Base-by-base conservation (phyloP, 2,113 vertebrate species). In the Rhegmatorhina hoffmannsi region DNA sequence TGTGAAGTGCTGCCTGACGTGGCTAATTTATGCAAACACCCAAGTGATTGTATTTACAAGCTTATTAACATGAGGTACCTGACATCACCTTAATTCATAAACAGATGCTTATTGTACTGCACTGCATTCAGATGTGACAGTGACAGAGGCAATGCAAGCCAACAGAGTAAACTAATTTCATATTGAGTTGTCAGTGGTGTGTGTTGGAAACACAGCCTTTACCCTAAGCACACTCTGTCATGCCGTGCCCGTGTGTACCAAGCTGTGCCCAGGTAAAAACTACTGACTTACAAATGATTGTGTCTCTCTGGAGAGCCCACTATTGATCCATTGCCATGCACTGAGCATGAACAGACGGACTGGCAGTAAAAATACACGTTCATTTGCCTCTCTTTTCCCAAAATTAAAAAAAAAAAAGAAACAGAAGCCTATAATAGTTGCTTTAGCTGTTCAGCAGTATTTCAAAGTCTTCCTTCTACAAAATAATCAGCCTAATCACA, bases 201-300 rank as follows among this genome's bases (percentile, higher is more conserved):
- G 28, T 40, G 17, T 6, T 60, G 50, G 56, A 70, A 88, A 60
- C 15, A 38, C 11, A 66, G n/a, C 14, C 33, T 34, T 40, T 6
- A n/a, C 46, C 33, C 17, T 11, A 36, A 52, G 44, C 7, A 17
- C 1, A 1, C 23, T 31, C 69, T 70, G 49, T 8, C 56, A 23
- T 11, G 33, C 15, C 0, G 1, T 58, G 62, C 43, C 28, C 20
- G 17, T 0, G 2, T 6, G 26, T 36, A 19, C 15, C 31, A 52
- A 28, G 40, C 52, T 19, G 44, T 72, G 55, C n/a, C 53, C 36
- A 14, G 2, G 31, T 26, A 4, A 56, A 80, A 56, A 68, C 33
- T 46, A 24, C 29, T 55, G 75, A 66, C 43, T n/a, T 50, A 4
- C 18, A 78, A 84, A 81, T 52, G 43, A 50, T 18, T 46, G 26